Evolutionary conservation across 2,797 vertebrate genomes (phyloP), one percentile per base, ranked within the genome.

Genomic region (Acestrorhynchus altus): DNA sequence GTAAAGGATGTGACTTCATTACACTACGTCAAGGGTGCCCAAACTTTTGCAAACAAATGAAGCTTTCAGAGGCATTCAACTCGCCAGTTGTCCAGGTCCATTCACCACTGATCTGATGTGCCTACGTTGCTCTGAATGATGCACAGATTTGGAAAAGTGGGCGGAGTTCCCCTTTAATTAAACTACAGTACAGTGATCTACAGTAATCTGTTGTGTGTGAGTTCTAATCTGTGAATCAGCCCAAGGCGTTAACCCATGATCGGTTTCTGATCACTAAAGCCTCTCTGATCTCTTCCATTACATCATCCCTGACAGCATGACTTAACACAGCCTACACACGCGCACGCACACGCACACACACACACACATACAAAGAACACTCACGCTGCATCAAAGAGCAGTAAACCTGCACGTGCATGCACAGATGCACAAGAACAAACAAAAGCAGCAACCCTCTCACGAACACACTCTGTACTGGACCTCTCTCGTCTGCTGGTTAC

Each of bases 241-340:
- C 6, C 4, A 59, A 12, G 4, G 12, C 56, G 1, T n/a, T 52
- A n/a, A 52, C 51, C 51, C 51, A 9, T 52, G 51, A n/a, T 20
- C 51, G 20, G 51, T 22, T 52, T 52, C 51, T 31, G 24, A 59
- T 26, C 26, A 31, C 13, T 59, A 57, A 57, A 57, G 9, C 8
- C 35, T 64, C 39, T 64, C n/a, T 64, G 35, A 64, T 64, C 39
- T 42, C 60, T 40, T 85, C 89, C 86, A 88, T 90, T 78, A 57
- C 54, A 57, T 57, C 56, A 56, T 22, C 11, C 22, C 24, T 59
- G 24, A 59, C 56, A 16, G 15, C 24, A 24, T 5, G n/a, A 20
- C 8, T 52, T 52, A 52, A 64, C 42, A 81, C 52, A 51, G 24
- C 39, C 13, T 54, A 42, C 39, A 44, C 22, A 56, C 35, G 35